Percentiles rank a stretch among this genome's conserved stretches.
phyloP scores from a whole-genome alignment of 2,113 vertebrate species.

The Syngnathus scovelli region DNA sequence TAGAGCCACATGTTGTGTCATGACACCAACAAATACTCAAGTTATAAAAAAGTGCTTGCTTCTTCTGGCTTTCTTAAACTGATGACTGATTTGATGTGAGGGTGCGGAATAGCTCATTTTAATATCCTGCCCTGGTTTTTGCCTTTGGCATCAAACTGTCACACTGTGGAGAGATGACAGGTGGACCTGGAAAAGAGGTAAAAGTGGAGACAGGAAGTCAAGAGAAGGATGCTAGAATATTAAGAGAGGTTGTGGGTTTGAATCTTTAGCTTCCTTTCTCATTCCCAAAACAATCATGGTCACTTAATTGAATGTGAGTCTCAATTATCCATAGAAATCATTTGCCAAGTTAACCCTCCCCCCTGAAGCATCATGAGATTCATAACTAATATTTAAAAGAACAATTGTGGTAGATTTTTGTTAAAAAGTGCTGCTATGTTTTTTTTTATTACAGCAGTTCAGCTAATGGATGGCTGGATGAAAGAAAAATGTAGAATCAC shows the following conservation, averaged over 20 bases:
- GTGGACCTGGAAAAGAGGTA: neutral
- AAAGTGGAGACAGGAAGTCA: neutral
- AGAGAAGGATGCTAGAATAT: no score
- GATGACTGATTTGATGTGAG: slow-evolving; percentile 1
- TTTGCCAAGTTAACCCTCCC: neutral
- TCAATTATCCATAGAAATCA: neutral
- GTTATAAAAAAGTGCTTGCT: neutral
- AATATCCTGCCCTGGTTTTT: slow-evolving; percentile 7
- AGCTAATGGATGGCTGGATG: neutral
- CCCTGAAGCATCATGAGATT: neutral
- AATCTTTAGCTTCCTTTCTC: neutral
- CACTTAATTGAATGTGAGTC: neutral
- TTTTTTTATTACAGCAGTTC: no score
- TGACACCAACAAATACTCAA: slow-evolving; percentile 2
- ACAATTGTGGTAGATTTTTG: neutral
- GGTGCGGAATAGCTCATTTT: neutral
- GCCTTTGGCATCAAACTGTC: slow-evolving; percentile 7
- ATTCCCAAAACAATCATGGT: neutral
- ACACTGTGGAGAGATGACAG: neutral
- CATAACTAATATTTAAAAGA: neutral
- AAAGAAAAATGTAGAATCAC: neutral
- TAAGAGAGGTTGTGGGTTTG: neutral
- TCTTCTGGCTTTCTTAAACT: neutral
- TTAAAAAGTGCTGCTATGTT: no score
- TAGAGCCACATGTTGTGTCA: slow-evolving; percentile 8